These are phyloP conservation scores for Meleagris gallopavo DNA, from an alignment of 2,113 vertebrate species.

Conservation along the genomic window DNA sequence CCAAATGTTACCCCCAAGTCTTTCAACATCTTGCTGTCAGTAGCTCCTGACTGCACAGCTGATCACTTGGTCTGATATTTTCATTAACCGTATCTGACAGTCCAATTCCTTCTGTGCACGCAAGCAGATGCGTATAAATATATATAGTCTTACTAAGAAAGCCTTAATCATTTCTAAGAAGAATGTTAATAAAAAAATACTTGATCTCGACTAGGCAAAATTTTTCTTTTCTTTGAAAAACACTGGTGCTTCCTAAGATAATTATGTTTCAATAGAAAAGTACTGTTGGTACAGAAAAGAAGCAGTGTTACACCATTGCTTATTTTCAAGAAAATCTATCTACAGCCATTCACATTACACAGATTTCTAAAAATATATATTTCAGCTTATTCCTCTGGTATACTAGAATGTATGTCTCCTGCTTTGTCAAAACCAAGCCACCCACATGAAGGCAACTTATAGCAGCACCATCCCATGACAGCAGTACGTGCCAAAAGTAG, in stretches of 20 bases:
- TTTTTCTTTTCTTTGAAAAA: background rate
- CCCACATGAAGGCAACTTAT: background rate
- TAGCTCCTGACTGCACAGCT: background rate
- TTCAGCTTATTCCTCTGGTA: background rate
- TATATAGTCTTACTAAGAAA: background rate
- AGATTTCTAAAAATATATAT: background rate
- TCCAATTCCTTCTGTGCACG: background rate
- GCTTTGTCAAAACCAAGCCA: background rate
- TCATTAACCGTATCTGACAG: background rate
- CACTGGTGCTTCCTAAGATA: background rate
- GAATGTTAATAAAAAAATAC: background rate
- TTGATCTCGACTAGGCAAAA: background rate
- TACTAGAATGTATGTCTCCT: background rate
- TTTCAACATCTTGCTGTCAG: background rate
- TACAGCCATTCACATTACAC: background rate
- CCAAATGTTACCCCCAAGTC: background rate
- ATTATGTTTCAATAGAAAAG: background rate
- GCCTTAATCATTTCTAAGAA: background rate
- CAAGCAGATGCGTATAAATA: background rate
- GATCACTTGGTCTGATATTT: background rate
- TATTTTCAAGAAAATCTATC: background rate
- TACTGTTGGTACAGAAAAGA: background rate
- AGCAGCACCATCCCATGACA: background rate
- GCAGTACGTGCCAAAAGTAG: background rate
- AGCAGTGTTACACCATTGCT: background rate